Base-by-base conservation (phyloP, 2,113 vertebrate species). In the Hiodon alosoides region DNA sequence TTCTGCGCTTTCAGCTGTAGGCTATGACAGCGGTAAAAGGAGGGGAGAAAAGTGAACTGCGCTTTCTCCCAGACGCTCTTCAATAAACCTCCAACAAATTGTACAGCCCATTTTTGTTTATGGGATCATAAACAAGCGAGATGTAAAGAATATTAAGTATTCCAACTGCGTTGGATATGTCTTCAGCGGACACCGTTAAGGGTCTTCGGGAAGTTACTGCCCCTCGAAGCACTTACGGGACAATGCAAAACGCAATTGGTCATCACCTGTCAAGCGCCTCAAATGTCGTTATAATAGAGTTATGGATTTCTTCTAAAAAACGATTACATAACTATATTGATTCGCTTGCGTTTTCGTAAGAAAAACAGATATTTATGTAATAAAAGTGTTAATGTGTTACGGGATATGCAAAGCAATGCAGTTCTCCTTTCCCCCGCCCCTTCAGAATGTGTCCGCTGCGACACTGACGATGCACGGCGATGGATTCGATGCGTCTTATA, bases 341-440 rank as follows among this genome's bases (percentile, higher is more conserved):
- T 85, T 75, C 76, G 66, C 61, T 67, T 65, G 57, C 77, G 77
- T 80, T 75, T 71, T 31, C 31, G 62, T 58, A 51, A 79, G 77
- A 31, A 69, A 31, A 51, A 10, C 2, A 10, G 57, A 69, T 70
- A 16, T 4, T 54, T 13, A 55, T 67, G 48, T 50, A 55, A 47
- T 72, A n/a, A 73, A 51, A 65, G 17, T 9, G 72, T 79, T 47
- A 59, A 65, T 72, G 53, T 71, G 60, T 69, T 79, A 75, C 68
- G 75, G 75, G 77, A 79, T 82, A 82, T 75, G 83, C 75, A 84
- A 79, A 85, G 80, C 68, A 76, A 75, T 76, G 76, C 73, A 80
- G 73, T 16, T 81, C 47, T 48, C 53, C 46, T 2, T 59, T 50
- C 67, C 48, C 1, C 55, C 7, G 51, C 67, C 67, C 7, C 59